Conservation (phyloP, 2,888 invertebrate species). For the Tortricodes alternella region DNA sequence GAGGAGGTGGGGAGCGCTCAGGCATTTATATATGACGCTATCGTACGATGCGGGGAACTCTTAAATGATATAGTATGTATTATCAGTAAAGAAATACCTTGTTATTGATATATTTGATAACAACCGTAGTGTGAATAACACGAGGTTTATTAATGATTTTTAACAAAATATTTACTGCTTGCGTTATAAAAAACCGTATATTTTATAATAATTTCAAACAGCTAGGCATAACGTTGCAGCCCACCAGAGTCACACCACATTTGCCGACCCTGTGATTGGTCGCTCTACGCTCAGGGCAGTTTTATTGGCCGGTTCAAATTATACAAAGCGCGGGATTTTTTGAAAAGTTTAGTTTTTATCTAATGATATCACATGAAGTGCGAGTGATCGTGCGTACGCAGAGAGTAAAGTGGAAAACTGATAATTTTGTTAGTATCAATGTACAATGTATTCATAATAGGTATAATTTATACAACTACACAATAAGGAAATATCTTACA, state of each 20-base stretch:
- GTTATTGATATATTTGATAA: slow-evolving; percentile 33
- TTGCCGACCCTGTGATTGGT: slow-evolving; percentile 62
- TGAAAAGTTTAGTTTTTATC: slow-evolving; percentile 20
- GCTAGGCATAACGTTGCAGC: slow-evolving; percentile 53
- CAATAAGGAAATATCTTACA: no score
- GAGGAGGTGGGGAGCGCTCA: slow-evolving; percentile 68
- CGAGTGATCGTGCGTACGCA: not conserved
- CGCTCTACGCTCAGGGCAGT: slow-evolving; percentile 36
- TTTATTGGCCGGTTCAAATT: slow-evolving; percentile 54
- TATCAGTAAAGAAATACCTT: slow-evolving; percentile 51
- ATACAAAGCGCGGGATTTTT: slow-evolving; percentile 52
- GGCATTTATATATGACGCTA: slow-evolving; percentile 74
- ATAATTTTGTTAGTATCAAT: not conserved
- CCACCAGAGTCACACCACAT: slow-evolving; percentile 79
- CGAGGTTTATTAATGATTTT: slow-evolving; percentile 12
- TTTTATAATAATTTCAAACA: slow-evolving; percentile 39
- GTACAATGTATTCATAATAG: no score
- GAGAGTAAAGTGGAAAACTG: not conserved
- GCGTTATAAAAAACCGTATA: slow-evolving; percentile 47
- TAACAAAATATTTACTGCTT: slow-evolving; percentile 41
- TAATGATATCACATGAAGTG: slow-evolving; percentile 6
- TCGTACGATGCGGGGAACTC: slow-evolving; percentile 77
- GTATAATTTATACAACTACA: no score
- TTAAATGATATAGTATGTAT: slow-evolving; percentile 64
- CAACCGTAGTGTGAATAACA: slow-evolving; percentile 5